These are phyloP conservation scores for Oreocharis arfaki DNA, from an alignment of 2,113 vertebrate genomes.

Conservation along the genomic window DNA sequence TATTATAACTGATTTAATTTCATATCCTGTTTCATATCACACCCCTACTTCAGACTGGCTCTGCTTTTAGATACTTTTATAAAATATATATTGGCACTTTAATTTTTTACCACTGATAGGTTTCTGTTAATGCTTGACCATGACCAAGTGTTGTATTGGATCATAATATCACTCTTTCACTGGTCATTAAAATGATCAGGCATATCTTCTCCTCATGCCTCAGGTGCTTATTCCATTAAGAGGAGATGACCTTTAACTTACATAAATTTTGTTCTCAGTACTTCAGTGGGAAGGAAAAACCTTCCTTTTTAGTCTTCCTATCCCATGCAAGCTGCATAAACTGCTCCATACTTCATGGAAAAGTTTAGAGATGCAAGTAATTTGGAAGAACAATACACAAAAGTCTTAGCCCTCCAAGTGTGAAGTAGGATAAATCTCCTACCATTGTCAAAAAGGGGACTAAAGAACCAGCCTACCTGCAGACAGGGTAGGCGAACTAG, in stretches of 20 bases:
- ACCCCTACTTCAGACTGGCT: background rate
- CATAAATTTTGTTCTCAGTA: background rate
- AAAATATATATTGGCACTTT: background rate
- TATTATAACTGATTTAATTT: background rate
- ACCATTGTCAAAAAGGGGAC: rapidly evolving
- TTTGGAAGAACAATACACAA: background rate
- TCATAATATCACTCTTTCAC: background rate
- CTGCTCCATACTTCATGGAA: background rate
- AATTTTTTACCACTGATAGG: background rate
- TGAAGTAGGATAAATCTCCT: background rate
- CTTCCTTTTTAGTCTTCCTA: background rate
- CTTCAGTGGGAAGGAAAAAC: background rate
- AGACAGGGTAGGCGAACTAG: background rate
- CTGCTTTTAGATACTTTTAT: background rate
- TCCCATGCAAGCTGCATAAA: background rate
- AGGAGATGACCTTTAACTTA: background rate
- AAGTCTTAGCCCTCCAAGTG: background rate
- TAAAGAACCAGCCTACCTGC: background rate
- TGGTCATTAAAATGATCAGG: background rate
- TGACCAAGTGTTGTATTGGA: background rate
- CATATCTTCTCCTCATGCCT: background rate
- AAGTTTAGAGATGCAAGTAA: background rate
- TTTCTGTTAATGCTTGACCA: background rate
- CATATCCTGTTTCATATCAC: background rate
- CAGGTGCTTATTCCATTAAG: background rate